Evolutionary conservation across 2,888 invertebrate species (phyloP).

Genomic region (Sisyra nigra): DNA sequence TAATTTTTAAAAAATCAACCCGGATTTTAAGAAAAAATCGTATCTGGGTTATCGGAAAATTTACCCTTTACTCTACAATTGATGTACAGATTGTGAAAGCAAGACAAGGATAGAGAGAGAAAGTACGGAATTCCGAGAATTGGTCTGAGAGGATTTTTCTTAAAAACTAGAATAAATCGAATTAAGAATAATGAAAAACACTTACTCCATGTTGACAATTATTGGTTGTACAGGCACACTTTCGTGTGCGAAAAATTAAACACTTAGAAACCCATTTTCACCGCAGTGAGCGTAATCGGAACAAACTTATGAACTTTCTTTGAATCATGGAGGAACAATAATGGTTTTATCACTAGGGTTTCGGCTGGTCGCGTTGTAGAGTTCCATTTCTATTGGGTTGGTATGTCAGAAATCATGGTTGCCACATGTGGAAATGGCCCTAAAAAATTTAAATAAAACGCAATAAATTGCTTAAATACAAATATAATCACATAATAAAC

Average conservation of each 20-base stretch:
- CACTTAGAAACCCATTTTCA: slow-evolving; percentile 64
- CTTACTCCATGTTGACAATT: slow-evolving; percentile 49
- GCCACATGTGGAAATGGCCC: no score
- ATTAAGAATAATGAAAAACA: slow-evolving; percentile 18
- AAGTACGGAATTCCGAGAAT: neutral
- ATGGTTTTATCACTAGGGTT: neutral
- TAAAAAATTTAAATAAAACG: no score
- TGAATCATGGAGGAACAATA: slow-evolving; percentile 7
- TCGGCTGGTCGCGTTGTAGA: no score
- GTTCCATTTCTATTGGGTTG: no score
- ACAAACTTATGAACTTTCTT: slow-evolving; percentile 20
- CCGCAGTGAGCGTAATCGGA: slow-evolving; percentile 33
- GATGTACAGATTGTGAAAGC: neutral
- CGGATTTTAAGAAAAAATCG: neutral
- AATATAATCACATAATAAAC: no score
- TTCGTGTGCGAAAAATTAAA: slow-evolving; percentile 45
- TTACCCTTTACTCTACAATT: neutral
- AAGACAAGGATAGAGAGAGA: neutral
- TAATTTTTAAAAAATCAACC: neutral
- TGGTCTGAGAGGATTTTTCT: neutral
- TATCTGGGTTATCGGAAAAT: neutral
- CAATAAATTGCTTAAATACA: no score
- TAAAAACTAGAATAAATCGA: neutral
- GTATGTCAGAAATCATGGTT: no score
- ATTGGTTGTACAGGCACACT: slow-evolving; percentile 45